A percentile compares a stretch with the other conserved stretches of the same genome.
phyloP scores from a whole-genome alignment of 2,797 vertebrate species.

The Pitangus sulphuratus region DNA sequence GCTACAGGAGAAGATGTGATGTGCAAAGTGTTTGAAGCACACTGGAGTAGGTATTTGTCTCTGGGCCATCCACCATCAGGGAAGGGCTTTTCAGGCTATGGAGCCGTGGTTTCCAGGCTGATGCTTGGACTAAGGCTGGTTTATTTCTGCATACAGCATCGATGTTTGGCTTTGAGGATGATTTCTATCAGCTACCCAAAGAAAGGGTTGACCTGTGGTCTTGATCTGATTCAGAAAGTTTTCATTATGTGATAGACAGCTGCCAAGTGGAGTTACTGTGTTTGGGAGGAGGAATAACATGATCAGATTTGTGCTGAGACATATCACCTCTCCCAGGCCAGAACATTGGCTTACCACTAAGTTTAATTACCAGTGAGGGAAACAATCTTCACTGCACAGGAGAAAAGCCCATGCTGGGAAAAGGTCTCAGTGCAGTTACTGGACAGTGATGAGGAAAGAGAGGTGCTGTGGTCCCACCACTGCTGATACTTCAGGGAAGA shows the following conservation, averaged over 20 bases:
- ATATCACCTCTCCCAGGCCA: not conserved
- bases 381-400: not conserved
- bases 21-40: not conserved
- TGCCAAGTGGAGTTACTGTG: not conserved
- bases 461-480: not conserved
- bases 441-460: not conserved
- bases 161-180: not conserved
- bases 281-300: not conserved
- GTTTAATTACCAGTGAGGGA: not conserved
- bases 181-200: not conserved
- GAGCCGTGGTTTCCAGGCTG: not conserved
- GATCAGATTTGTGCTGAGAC: not conserved
- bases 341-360: not conserved
- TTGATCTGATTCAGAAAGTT: not conserved
- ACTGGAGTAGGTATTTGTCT: not conserved
- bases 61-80: not conserved
- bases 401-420: not conserved
- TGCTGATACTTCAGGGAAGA: not conserved
- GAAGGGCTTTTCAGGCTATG: not conserved
- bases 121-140: not conserved
- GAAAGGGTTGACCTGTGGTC: not conserved
- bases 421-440: not conserved
- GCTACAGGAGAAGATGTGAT: not conserved
- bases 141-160: not conserved
- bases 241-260: not conserved